These are phyloP conservation scores for Linnaemya tessellans DNA, from an alignment of 2,888 invertebrate genomes.

Conservation along the genomic window DNA sequence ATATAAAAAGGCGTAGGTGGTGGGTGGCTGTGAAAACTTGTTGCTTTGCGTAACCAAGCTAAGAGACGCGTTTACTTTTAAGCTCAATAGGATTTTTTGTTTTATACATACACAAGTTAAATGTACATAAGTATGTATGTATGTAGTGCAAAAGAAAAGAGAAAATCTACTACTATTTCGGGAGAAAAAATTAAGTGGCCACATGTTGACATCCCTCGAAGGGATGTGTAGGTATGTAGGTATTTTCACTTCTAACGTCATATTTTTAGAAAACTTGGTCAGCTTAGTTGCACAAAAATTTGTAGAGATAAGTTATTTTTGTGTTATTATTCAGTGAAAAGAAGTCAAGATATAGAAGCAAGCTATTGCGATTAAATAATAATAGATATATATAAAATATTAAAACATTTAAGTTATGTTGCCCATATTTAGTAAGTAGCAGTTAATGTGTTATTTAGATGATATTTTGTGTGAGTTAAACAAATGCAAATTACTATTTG, in stretches of 20 bases:
- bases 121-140: not conserved
- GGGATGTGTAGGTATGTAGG: not conserved
- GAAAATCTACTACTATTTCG: conserved; percentile 7
- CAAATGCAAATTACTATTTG: not conserved
- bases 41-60: conserved; percentile 32
- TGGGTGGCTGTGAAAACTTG: conserved; percentile 65
- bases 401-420: conserved; percentile 52
- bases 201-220: not conserved
- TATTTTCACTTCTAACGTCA: not conserved
- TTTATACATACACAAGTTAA: too few species aligned
- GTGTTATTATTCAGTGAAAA: conserved; percentile 37
- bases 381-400: not conserved
- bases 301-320: not conserved
- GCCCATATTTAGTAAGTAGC: conserved; percentile 64
- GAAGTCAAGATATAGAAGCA: conserved; percentile 36
- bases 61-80: not conserved
- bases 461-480: not conserved
- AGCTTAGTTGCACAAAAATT: not conserved
- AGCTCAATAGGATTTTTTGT: not conserved
- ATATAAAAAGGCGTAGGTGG: conserved; percentile 45
- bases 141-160: not conserved
- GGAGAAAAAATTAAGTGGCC: conserved; percentile 5
- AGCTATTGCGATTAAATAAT: conserved; percentile 27
- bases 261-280: conserved; percentile 4
- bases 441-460: too few species aligned